Evolutionary conservation across 1,140 invertebrate genomes (phyloP).

Genomic region (Diuraphis noxia): DNA sequence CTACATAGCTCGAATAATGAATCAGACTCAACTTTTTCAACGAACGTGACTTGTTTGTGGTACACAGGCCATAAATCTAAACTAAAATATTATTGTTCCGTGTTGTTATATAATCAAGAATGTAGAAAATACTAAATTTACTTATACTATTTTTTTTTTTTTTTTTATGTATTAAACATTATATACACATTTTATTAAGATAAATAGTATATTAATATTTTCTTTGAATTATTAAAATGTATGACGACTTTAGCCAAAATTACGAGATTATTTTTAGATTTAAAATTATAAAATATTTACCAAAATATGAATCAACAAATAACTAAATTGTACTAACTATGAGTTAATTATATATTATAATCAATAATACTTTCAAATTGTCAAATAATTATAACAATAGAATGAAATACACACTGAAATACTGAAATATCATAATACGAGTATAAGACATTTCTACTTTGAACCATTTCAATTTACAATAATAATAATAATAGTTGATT

Average conservation of each 20-base stretch:
- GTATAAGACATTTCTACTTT: not conserved
- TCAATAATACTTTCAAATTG: not conserved
- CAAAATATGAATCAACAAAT: not conserved
- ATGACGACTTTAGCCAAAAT: not conserved
- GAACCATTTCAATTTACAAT: not conserved
- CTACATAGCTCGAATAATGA: not conserved
- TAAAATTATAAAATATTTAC: not conserved
- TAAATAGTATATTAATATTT: not conserved
- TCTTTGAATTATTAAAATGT: not conserved
- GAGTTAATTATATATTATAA: too few relatives aligned
- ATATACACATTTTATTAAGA: too few relatives aligned
- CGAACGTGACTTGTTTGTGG: constrained; percentile 3
- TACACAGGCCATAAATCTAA: not conserved
- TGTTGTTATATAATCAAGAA: not conserved
- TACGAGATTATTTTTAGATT: not conserved
- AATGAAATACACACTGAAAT: too few relatives aligned
- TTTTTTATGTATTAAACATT: not conserved
- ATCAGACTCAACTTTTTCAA: not conserved
- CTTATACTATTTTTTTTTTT: not conserved
- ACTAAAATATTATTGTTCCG: not conserved
- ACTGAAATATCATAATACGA: not conserved
- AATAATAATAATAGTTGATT: too few relatives aligned
- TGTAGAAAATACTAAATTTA: not conserved
- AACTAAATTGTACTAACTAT: too few relatives aligned
- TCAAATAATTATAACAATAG: not conserved